Evolutionary conservation across 1,140 invertebrate genomes (phyloP).

Genomic region (Fopius arisanus): DNA sequence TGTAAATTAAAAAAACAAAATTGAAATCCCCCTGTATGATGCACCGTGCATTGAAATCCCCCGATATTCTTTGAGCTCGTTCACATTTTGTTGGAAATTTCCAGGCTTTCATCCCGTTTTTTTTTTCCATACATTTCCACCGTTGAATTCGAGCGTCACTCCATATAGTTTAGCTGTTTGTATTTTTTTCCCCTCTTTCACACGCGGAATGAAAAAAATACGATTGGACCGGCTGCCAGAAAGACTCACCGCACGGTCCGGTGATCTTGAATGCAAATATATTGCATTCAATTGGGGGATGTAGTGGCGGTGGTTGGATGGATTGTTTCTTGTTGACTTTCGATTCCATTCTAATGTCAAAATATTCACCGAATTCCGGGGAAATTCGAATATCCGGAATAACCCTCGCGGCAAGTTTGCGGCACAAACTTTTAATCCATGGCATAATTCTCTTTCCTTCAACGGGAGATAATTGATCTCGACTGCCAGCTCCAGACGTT

Average conservation of each 20-base stretch:
- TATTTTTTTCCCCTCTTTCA: conserved; percentile 10
- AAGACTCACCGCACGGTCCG: conserved; percentile 7
- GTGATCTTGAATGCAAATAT: conserved; percentile 10
- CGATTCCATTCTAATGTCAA: conserved; percentile 5
- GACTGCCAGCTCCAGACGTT: not conserved
- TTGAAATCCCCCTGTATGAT: not conserved
- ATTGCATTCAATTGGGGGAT: not conserved
- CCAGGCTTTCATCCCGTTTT: not conserved
- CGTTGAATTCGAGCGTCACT: not conserved
- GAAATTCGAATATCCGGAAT: not conserved
- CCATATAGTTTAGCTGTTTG: not conserved
- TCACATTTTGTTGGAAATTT: not conserved
- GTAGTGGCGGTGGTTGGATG: not conserved
- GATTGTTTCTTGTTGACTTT: conserved; percentile 18
- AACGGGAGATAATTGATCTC: not conserved
- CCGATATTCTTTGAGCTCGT: not conserved
- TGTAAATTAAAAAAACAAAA: not conserved
- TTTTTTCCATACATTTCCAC: not conserved
- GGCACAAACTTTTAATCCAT: too few species aligned
- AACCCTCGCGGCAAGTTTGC: too few species aligned
- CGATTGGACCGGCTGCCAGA: conserved; percentile 3
- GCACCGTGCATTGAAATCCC: not conserved
- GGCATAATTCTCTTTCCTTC: too few species aligned
- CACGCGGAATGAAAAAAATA: conserved; percentile 1
- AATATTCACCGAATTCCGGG: not conserved